These are phyloP conservation scores for Nebria ingens DNA, from an alignment of 1,140 invertebrate species.

Conservation along the genomic window DNA sequence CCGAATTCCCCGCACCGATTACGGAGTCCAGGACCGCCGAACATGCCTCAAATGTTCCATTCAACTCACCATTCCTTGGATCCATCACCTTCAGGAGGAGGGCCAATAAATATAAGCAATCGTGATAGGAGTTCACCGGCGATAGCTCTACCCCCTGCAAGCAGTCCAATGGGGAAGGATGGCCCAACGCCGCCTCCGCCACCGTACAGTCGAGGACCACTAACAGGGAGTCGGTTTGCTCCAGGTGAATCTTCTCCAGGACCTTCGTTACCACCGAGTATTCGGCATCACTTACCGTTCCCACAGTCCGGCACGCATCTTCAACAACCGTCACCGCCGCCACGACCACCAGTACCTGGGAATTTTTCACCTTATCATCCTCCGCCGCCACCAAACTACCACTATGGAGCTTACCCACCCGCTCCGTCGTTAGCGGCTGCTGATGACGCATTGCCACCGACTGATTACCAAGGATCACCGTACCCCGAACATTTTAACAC, in stretches of 20 bases:
- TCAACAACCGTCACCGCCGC: constrained; percentile 35
- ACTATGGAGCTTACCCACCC: constrained; percentile 39
- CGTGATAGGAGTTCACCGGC: constrained; percentile 22
- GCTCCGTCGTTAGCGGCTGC: constrained; percentile 29
- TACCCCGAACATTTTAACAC: constrained; percentile 24
- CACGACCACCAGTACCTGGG: constrained; percentile 28
- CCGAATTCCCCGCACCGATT: constrained; percentile 13
- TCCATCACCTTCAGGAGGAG: constrained; percentile 43
- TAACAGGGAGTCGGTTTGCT: constrained; percentile 33
- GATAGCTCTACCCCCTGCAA: constrained; percentile 29
- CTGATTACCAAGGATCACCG: constrained; percentile 21
- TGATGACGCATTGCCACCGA: constrained; percentile 16
- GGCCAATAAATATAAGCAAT: constrained; percentile 32
- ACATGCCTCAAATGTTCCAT: constrained; percentile 35
- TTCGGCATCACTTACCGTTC: constrained; percentile 8
- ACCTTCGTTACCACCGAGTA: constrained; percentile 23
- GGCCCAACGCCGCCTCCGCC: constrained; percentile 15
- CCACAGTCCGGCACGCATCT: constrained; percentile 15
- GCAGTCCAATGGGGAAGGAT: constrained; percentile 16
- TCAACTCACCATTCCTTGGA: constrained; percentile 42
- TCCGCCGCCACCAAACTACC: constrained; percentile 38
- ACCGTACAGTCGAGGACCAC: constrained; percentile 20
- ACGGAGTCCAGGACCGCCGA: constrained; percentile 7
- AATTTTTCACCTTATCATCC: constrained; percentile 40
- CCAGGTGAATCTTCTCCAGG: constrained; percentile 38